These are phyloP conservation scores for Zaprionus africanus DNA, from an alignment of 1,140 invertebrate species.

Conservation along the genomic window DNA sequence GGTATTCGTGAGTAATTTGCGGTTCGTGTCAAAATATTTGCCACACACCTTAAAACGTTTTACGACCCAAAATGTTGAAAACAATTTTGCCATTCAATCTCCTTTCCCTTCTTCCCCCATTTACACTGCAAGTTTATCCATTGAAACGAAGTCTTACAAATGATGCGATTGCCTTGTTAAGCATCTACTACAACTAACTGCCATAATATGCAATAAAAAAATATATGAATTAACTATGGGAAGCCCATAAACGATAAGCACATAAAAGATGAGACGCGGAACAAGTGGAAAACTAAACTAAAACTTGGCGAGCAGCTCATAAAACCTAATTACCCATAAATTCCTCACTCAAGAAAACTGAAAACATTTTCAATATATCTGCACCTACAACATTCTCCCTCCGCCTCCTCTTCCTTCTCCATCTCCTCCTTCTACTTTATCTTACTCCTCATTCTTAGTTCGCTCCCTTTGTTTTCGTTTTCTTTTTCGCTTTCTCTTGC, in stretches of 20 bases:
- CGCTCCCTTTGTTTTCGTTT: neutral
- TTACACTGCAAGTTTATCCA: neutral
- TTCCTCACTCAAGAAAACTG: conserved; percentile 23
- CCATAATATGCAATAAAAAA: conserved; percentile 70
- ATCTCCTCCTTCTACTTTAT: neutral
- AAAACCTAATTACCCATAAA: conserved; percentile 67
- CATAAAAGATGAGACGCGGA: conserved; percentile 10
- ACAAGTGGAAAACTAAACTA: conserved; percentile 25
- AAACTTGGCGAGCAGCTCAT: conserved; percentile 42
- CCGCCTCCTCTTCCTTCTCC: neutral
- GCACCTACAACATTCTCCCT: conserved; percentile 2
- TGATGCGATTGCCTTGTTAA: conserved; percentile 33
- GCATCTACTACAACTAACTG: conserved; percentile 50
- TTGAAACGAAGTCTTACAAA: conserved; percentile 1
- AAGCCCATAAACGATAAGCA: conserved; percentile 40
- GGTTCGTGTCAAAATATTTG: neutral
- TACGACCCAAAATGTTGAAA: neutral
- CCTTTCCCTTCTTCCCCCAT: neutral
- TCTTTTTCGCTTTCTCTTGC: neutral
- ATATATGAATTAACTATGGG: conserved; percentile 32
- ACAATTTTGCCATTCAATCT: neutral
- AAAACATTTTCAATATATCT: conserved; percentile 30
- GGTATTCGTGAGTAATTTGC: conserved; percentile 1
- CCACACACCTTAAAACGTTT: neutral
- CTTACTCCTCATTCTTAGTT: neutral